Conservation (phyloP, 1,140 invertebrate species). For the Hylaeus anthracinus region DNA sequence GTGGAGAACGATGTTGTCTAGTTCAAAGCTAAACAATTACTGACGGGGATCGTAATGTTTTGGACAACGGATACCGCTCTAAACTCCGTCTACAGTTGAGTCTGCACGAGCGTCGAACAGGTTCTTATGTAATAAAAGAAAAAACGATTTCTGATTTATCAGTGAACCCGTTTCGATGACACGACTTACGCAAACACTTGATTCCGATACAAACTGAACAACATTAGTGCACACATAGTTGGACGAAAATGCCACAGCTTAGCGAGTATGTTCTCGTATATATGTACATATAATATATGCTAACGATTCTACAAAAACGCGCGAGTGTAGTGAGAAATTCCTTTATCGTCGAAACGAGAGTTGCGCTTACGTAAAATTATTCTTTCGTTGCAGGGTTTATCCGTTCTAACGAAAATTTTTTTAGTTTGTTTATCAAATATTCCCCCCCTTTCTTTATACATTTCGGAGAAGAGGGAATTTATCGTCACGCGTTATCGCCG, state of each 20-base stretch:
- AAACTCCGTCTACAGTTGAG: not conserved
- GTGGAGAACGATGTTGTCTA: not conserved
- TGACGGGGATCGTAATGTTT: slow-evolving; percentile 13
- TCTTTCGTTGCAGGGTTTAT: no score
- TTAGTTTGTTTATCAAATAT: no score
- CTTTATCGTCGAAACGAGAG: no score
- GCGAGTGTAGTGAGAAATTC: not conserved
- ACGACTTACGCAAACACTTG: not conserved
- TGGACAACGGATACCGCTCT: not conserved
- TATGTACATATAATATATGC: no score
- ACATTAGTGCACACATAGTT: not conserved
- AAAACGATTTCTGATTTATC: not conserved
- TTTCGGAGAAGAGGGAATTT: no score
- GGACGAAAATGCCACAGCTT: no score
- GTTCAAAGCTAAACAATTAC: slow-evolving; percentile 14
- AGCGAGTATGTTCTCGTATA: no score
- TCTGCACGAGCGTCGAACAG: slow-evolving; percentile 22
- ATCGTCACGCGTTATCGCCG: no score
- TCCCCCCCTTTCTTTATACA: no score
- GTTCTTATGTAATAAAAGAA: slow-evolving; percentile 46
- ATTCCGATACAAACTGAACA: not conserved
- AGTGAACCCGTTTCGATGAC: not conserved
- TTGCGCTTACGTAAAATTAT: no score
- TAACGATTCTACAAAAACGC: not conserved
- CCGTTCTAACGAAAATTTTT: no score